A percentile compares a stretch with the other conserved stretches of the same genome.
phyloP scores from a whole-genome alignment of 2,797 vertebrate genomes.

The Cirrhinus mrigala region DNA sequence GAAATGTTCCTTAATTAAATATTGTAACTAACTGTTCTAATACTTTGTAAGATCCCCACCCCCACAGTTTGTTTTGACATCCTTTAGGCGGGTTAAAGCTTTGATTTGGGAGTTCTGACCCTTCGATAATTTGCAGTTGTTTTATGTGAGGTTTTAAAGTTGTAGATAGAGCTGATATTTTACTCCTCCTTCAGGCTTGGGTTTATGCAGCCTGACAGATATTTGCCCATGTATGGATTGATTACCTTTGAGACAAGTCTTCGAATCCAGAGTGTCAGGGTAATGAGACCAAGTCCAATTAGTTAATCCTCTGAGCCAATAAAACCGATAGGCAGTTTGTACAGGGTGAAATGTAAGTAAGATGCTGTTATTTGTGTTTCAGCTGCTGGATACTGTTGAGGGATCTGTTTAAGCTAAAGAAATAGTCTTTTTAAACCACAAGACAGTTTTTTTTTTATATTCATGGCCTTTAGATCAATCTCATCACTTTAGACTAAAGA shows the following conservation, averaged over 20 bases:
- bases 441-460: neutral
- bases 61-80: neutral
- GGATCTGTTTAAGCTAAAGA: conserved; percentile 1
- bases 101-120: neutral
- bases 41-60: neutral
- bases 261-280: conserved; percentile 45
- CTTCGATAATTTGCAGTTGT: neutral
- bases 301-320: conserved; percentile 54
- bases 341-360: conserved; percentile 43
- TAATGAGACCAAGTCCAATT: conserved; percentile 61
- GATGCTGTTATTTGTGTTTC: conserved; percentile 37
- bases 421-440: neutral
- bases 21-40: neutral
- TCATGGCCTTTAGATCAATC: neutral
- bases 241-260: conserved; percentile 56
- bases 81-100: neutral
- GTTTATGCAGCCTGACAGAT: conserved; percentile 31
- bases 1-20: neutral
- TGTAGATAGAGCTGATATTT: conserved; percentile 23
- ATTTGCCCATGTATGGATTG: conserved; percentile 54
- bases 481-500: conserved; percentile 38
- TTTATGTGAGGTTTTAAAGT: neutral
- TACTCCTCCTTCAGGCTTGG: conserved; percentile 27
- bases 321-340: conserved; percentile 39
- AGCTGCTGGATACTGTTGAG: conserved; percentile 9